These are phyloP conservation scores for Ganaspis brasiliensis DNA, from an alignment of 2,888 invertebrate genomes.

Conservation along the genomic window DNA sequence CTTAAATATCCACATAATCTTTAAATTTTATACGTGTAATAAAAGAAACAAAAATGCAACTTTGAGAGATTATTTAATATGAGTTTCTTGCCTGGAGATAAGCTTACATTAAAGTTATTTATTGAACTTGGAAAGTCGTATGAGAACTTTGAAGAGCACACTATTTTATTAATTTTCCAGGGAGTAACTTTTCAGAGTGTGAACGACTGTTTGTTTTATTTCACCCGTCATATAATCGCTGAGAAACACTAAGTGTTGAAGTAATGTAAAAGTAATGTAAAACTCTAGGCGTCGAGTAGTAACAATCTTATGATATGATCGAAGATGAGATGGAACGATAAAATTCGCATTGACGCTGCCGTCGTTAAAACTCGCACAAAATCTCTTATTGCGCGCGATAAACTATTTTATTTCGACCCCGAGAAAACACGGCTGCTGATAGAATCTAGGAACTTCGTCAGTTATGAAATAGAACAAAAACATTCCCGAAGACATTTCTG, in stretches of 20 bases:
- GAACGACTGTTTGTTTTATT: conserved; percentile 19
- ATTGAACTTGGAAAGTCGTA: conserved; percentile 7
- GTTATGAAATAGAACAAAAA: background rate
- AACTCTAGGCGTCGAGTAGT: conserved; percentile 63
- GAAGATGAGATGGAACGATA: conserved; percentile 70
- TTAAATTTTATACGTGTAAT: too few species aligned
- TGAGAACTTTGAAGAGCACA: background rate
- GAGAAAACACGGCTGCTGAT: conserved; percentile 44
- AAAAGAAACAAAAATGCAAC: too few species aligned
- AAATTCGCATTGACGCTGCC: conserved; percentile 67
- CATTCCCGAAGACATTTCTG: background rate
- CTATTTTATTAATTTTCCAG: background rate
- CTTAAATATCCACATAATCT: too few species aligned
- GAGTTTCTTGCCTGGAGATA: background rate
- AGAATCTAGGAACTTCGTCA: conserved; percentile 19
- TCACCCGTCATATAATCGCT: conserved; percentile 19
- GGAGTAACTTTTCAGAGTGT: conserved; percentile 8
- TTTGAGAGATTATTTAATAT: conserved; percentile 1
- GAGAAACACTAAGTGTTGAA: conserved; percentile 52
- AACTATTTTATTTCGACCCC: conserved; percentile 67
- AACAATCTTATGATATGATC: conserved; percentile 67
- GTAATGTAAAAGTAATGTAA: conserved; percentile 70
- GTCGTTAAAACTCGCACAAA: conserved; percentile 64
- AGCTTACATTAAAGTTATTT: background rate
- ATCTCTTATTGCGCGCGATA: conserved; percentile 68